Evolutionary conservation across 2,888 invertebrate genomes (phyloP).

Genomic region (Phrixothrix hirtus): DNA sequence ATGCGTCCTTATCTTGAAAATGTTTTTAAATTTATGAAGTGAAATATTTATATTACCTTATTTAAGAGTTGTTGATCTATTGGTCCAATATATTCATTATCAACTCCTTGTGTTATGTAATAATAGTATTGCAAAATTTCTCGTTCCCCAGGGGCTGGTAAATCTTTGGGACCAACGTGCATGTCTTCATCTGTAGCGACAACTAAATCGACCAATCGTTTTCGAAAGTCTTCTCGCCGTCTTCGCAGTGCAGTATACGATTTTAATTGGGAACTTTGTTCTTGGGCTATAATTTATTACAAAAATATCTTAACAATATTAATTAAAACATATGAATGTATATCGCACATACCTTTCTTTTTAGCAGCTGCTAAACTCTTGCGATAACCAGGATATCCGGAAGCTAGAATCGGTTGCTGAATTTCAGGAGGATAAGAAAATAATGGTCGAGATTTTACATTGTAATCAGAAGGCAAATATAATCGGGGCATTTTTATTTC

Average conservation of each 20-base stretch:
- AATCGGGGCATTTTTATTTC: conserved; percentile 62
- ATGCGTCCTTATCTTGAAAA: too few species aligned
- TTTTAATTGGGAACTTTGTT: conserved; percentile 53
- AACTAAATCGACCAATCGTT: conserved; percentile 76
- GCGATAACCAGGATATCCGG: conserved; percentile 49
- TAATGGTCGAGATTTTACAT: conserved; percentile 61
- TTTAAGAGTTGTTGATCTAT: conserved; percentile 74
- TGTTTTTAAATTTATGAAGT: too few species aligned
- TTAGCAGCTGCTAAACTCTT: conserved; percentile 51
- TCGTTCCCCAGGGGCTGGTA: conserved; percentile 67
- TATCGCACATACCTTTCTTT: conserved; percentile 46
- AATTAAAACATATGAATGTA: too few species aligned
- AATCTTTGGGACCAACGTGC: conserved; percentile 54
- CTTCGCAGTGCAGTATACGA: conserved; percentile 70
- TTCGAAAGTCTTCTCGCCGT: conserved; percentile 82
- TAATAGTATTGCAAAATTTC: conserved; percentile 83
- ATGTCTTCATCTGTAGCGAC: conserved; percentile 61
- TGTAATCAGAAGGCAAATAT: conserved; percentile 62
- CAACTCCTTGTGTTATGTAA: conserved; percentile 88
- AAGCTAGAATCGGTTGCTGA: conserved; percentile 50
- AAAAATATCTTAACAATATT: not conserved
- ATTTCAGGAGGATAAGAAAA: conserved; percentile 69
- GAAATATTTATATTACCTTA: conserved; percentile 56
- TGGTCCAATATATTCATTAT: conserved; percentile 86
- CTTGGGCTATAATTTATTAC: conserved; percentile 53